These are phyloP conservation scores for Clitarchus hookeri DNA, from an alignment of 2,888 invertebrate genomes.

Conservation along the genomic window DNA sequence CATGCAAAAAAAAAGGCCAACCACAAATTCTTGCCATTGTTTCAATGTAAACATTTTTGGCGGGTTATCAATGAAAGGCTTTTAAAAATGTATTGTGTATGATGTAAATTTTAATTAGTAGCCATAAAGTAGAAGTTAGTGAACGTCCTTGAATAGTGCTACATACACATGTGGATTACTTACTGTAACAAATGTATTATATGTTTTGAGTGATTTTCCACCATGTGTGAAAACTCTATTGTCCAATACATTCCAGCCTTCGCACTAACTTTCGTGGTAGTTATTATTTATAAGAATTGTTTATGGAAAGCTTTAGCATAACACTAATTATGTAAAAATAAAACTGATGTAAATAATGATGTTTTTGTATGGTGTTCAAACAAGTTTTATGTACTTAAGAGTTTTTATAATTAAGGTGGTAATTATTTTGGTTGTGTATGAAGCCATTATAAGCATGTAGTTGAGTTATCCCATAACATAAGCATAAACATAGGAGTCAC, in stretches of 20 bases:
- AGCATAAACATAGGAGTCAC: too few species aligned
- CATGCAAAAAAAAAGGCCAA: background rate
- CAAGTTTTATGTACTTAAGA: background rate
- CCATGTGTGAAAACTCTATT: background rate
- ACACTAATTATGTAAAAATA: background rate
- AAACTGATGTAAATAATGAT: background rate
- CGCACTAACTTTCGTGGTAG: background rate
- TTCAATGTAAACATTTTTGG: background rate
- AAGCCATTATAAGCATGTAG: background rate
- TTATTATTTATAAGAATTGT: background rate
- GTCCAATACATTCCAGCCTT: conserved; percentile 1
- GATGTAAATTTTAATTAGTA: background rate
- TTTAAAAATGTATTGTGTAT: background rate
- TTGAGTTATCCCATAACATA: background rate
- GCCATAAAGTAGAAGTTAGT: background rate
- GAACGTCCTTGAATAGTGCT: background rate
- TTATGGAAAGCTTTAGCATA: background rate
- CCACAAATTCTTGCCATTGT: background rate
- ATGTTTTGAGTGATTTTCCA: background rate
- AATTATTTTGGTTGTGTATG: background rate
- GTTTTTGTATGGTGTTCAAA: background rate
- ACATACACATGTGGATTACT: background rate
- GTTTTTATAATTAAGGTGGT: background rate
- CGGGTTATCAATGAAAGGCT: background rate
- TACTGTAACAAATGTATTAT: background rate